Base-by-base conservation (phyloP, 2,888 invertebrate species). In the Perithous albicinctus region DNA sequence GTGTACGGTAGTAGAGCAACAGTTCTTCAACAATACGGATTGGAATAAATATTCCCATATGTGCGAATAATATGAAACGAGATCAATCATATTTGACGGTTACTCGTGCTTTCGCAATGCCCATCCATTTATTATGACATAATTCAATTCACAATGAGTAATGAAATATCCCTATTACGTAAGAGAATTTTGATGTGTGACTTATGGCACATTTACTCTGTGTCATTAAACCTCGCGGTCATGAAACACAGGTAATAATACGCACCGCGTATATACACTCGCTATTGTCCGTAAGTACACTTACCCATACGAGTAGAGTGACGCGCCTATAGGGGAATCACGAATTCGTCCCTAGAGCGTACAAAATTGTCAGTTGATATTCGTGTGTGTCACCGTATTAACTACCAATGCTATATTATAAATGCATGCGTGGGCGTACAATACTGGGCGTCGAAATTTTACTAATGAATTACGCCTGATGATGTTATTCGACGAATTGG, bases 151-250 rank as follows among this genome's bases (percentile, higher is more conserved):
- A n/a, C n/a, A n/a, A 15, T 8, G 69, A 41, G 41, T 54, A 56
- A 69, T 70, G 46, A 73, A 38, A 35, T 10, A 61, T 32, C 48
- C 1, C 8, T 5, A 48, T 41, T 54, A 38, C 29, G 29, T 41
- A n/a, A n/a, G n/a, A 41, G 15, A 12, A 20, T 15, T 56, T 51
- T n/a, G 41, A 46, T 20, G 48, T 48, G 61, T 38, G 10, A 63
- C 20, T 48, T 48, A 10, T 20, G 20, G 48, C 48, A 48, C 10
- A 23, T 48, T 48, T 48, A 48, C 18, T 35, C 63, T 38, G 51
- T 48, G 12, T 54, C 70, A 43, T 77, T 77, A 77, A 77, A 77
- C 70, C 32, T 63, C 63, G 63, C 12, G 63, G 70, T 77, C 46
- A 61, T 51, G 43, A 67, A 70, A 38, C 51, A 26, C 61, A 32